Evolutionary conservation across 2,888 invertebrate species (phyloP).

Genomic region (Terebella lapidaria): DNA sequence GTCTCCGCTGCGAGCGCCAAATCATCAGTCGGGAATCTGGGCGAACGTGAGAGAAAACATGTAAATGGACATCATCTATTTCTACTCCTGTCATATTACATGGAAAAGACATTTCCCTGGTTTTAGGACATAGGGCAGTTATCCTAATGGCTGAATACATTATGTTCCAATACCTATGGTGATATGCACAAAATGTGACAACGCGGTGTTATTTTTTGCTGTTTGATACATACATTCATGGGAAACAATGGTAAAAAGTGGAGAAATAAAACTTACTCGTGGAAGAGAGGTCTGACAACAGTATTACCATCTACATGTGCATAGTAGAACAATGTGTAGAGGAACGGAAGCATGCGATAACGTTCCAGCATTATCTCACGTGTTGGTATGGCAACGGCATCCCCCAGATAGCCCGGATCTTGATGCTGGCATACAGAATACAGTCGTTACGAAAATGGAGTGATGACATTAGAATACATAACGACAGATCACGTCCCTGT

Average conservation of each 20-base stretch:
- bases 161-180: not conserved
- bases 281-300: conserved; percentile 13
- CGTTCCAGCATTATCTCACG: conserved; percentile 35
- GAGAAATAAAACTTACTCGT: conserved; percentile 14
- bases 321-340: conserved; percentile 41
- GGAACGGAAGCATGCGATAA: conserved; percentile 41
- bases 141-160: not conserved
- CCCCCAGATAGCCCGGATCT: conserved; percentile 55
- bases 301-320: conserved; percentile 10
- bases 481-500: no score
- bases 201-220: no score
- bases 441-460: no score
- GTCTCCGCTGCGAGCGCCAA: conserved; percentile 33
- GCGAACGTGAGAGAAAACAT: not conserved
- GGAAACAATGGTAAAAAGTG: not conserved
- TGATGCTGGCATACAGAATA: conserved; percentile 26
- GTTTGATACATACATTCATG: not conserved
- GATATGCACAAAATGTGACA: not conserved
- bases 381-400: conserved; percentile 13
- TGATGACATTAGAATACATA: no score
- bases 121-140: not conserved
- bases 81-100: not conserved
- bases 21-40: conserved; percentile 33
- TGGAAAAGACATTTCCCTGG: not conserved
- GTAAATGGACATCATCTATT: not conserved